Evolutionary conservation across 2,888 invertebrate genomes (phyloP).

Genomic region (Pseudolycoriella hygida): DNA sequence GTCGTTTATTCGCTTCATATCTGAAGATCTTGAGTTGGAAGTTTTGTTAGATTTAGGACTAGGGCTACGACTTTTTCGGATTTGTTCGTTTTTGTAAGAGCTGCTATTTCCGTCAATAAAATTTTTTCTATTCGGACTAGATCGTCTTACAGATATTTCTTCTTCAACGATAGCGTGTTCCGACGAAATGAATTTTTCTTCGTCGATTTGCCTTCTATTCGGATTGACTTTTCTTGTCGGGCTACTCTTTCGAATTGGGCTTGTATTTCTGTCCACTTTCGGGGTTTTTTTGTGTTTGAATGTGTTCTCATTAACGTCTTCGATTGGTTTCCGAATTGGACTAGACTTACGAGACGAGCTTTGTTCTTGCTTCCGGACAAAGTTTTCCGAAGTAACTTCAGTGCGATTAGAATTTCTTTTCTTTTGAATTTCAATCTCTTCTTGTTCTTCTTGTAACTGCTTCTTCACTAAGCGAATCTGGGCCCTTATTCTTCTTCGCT

Average conservation of each 20-base stretch:
- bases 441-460: constrained; percentile 21
- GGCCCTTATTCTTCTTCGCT: constrained; percentile 54
- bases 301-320: not conserved
- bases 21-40: constrained; percentile 15
- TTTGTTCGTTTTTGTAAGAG: constrained; percentile 23
- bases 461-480: constrained; percentile 59
- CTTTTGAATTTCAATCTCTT: too few relatives aligned
- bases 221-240: too few relatives aligned
- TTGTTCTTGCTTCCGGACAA: constrained; percentile 18
- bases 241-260: too few relatives aligned
- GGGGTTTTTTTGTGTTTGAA: too few relatives aligned
- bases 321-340: not conserved
- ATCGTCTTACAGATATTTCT: constrained; percentile 15
- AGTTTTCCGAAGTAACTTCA: too few relatives aligned
- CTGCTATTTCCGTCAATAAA: constrained; percentile 18
- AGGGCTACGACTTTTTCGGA: constrained; percentile 18
- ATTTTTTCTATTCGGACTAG: too few relatives aligned
- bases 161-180: not conserved
- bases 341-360: constrained; percentile 23
- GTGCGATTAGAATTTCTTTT: too few relatives aligned
- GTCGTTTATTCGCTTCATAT: constrained; percentile 9
- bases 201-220: constrained; percentile 10
- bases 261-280: too few relatives aligned
- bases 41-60: constrained; percentile 19
- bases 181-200: not conserved